A percentile compares a stretch with the other conserved stretches of the same genome.
phyloP scores from a whole-genome alignment of 2,797 vertebrate genomes.

The Balearica regulorum region DNA sequence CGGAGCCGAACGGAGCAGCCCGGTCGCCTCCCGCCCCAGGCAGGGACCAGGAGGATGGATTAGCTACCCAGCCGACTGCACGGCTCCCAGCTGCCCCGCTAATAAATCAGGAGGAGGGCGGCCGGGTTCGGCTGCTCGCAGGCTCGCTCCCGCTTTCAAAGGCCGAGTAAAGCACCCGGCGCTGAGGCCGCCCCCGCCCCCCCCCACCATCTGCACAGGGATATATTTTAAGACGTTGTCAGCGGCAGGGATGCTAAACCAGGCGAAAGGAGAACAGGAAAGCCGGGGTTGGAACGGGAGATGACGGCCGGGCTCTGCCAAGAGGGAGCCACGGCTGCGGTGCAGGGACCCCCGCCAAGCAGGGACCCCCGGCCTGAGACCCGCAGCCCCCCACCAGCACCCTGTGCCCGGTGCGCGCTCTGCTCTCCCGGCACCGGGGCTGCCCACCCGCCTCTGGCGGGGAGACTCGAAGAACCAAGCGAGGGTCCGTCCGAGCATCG shows the following conservation, averaged over 20 bases:
- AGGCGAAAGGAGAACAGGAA: background rate
- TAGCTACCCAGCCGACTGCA: background rate
- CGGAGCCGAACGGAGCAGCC: background rate
- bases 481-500: rapidly evolving
- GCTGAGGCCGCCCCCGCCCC: background rate
- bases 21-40: background rate
- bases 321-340: rapidly evolving
- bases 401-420: rapidly evolving
- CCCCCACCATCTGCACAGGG: constrained; percentile 31
- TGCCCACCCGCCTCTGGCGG: background rate
- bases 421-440: background rate
- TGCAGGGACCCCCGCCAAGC: rapidly evolving
- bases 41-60: background rate
- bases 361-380: background rate
- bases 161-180: background rate
- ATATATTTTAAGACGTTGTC: constrained; percentile 25
- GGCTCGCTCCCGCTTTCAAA: background rate
- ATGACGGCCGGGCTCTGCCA: rapidly evolving
- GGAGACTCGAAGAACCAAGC: rapidly evolving
- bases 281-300: background rate
- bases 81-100: background rate
- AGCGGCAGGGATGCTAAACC: background rate
- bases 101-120: background rate
- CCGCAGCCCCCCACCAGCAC: background rate
- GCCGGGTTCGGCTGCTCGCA: background rate